Evolutionary conservation across 2,888 invertebrate species (phyloP), one percentile per base, ranked within the genome.

Genomic region (Drosophila picticornis): DNA sequence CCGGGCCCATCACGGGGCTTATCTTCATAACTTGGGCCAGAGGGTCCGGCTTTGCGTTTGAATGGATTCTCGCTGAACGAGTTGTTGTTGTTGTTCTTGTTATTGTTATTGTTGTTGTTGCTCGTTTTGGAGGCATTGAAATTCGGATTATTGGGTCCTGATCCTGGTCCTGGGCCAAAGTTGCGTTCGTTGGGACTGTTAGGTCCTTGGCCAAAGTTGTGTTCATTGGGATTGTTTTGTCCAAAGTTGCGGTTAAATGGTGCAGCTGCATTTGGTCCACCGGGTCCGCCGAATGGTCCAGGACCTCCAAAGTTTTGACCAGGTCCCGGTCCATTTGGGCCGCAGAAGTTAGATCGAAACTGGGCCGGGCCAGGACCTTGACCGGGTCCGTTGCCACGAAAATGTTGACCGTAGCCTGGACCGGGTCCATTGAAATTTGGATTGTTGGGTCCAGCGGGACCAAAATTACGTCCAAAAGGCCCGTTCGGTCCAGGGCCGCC

Each of bases 41-140:
- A 66, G 1, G 77, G 58, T 36, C 79, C 88, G 27, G 64, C 72
- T 19, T 74, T 83, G 4, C 92, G 88, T 29, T 88, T 81, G 64
- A 91, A 92, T 19, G 92, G 92, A 83, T 91, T 92, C 50, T 83
- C 77, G 64, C 55, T 65, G 22, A 74, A 80, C 11, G 69, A 40
- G 31, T 55, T 64, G 11, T 60, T 69, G 31, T 55, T 64, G 11
- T 60, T 69, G 27, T 66, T 70, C n/a, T 53, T 53, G 38, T 64
- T 74, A 22, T 65, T 69, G 31, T 65, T 69, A 32, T 59, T 56
- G 32, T 65, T 73, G 40, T 25, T 56, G 31, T 61, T 67, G 19
- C 48, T 32, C 25, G 34, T 57, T 22, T 73, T 75, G 11, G 72
- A 62, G 34, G 57, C 72, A 59, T 69, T 67, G 59, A 69, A 71